Conservation (phyloP, 2,888 invertebrate genomes). For the Heterodera filipjevi region DNA sequence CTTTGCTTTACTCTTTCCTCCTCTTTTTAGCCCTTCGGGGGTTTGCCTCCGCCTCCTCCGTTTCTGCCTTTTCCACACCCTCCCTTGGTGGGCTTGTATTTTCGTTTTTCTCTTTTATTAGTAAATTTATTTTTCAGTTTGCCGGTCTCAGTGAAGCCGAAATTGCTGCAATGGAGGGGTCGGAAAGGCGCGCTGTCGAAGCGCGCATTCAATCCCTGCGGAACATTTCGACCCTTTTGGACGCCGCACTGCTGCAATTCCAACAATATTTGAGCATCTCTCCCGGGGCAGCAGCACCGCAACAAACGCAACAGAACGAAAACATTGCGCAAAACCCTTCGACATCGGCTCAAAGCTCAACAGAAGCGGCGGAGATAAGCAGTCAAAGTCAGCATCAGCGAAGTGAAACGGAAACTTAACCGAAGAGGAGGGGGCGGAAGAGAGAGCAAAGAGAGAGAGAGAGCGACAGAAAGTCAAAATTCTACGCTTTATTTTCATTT, state of each 20-base stretch:
- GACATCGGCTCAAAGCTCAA: neutral
- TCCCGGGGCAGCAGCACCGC: neutral
- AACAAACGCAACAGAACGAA: conserved; percentile 2
- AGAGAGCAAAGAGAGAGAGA: neutral
- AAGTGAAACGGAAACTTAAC: neutral
- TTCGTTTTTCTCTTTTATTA: neutral
- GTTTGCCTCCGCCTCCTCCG: conserved; percentile 29
- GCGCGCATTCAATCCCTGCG: conserved; percentile 83
- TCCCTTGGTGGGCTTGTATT: conserved; percentile 36
- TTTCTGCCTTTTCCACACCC: conserved; percentile 50
- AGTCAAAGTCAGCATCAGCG: neutral
- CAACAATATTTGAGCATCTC: conserved; percentile 33
- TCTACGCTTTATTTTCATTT: conserved; percentile 11
- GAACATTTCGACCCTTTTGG: conserved; percentile 85
- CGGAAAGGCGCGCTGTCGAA: conserved; percentile 83
- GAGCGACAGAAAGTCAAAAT: neutral
- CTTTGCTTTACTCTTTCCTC: conserved; percentile 18
- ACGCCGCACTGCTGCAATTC: conserved; percentile 89
- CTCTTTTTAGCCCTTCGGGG: conserved; percentile 1
- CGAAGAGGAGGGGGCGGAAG: neutral
- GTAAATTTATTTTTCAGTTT: conserved; percentile 33
- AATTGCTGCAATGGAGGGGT: conserved; percentile 84
- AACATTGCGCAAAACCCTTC: neutral
- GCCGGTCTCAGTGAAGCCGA: conserved; percentile 81
- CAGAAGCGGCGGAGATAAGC: neutral